Base-by-base conservation (phyloP, 2,888 invertebrate genomes). In the Ormia ochracea region DNA sequence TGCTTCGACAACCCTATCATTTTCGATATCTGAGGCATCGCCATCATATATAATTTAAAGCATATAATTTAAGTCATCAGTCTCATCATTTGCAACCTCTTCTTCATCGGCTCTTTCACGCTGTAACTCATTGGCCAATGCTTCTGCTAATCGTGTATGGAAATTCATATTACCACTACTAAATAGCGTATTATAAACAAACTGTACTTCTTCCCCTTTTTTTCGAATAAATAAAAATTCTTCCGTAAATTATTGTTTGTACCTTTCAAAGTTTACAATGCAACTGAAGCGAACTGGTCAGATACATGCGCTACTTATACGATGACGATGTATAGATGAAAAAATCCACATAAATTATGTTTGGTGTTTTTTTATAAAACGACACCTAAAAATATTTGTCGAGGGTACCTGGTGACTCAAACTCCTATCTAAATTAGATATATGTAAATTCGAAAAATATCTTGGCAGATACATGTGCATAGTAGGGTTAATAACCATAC, bases 1-100 rank as follows among this genome's bases (percentile, higher is more conserved):
- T 73, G 77, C 41, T 77, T 81, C 77, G 66, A 54, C 41, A 33
- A 56, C 68, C 23, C 26, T 56, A 56, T 54, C 54, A 43, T 65
- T 52, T 50, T 52, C 72, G 41, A 68, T 54, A 68, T 78, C 73
- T 65, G 56, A 61, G 50, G 50, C 70, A 63, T 70, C 69, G 66
- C 50, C 76, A 61, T 77, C 65, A 45, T 79, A n/a, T 73, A 54
- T n/a, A n/a, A n/a, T n/a, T n/a, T n/a, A n/a, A n/a, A n/a, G 63
- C 70, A 65, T 48, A 70, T 50, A 65, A 50, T 65, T 36, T 65
- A 52, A 68, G 52, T 56, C 66, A 68, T 77, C 70, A 69, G 58
- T 58, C 31, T 76, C 65, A 23, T 76, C 76, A 59, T 61, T 41
- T 48, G 23, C 73, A 54, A 63, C 43, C 52, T 38, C 70, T 36